Evolutionary conservation across 64 coral and sea anemone species (phyloP).

Genomic region (Pachyseris speciosa): DNA sequence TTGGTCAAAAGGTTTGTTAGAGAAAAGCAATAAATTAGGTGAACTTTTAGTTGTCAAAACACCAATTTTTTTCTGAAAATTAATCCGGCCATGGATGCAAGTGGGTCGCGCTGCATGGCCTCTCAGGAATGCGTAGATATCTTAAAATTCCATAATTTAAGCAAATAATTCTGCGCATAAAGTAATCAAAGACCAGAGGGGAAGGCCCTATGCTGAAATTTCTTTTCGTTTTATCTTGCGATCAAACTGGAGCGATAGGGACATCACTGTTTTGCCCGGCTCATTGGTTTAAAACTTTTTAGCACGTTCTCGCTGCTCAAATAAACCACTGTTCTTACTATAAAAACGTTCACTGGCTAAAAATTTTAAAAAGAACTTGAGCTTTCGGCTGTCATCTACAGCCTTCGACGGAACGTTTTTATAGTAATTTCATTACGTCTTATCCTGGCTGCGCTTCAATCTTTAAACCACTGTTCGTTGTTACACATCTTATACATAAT

Average conservation of each 20-base stretch:
- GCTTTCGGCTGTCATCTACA: too few species aligned
- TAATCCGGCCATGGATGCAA: not conserved
- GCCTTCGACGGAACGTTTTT: too few species aligned
- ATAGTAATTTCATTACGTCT: too few species aligned
- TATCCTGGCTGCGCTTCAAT: too few species aligned
- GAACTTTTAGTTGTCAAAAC: not conserved
- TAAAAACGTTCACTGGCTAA: too few species aligned
- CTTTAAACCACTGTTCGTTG: not conserved
- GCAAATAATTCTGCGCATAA: conserved; percentile 4
- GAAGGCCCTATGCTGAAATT: not conserved
- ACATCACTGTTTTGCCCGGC: not conserved
- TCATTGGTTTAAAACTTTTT: not conserved
- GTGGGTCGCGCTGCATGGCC: not conserved
- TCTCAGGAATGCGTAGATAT: conserved; percentile 23
- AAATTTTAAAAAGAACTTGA: too few species aligned
- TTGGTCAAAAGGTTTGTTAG: not conserved
- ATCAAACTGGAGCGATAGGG: not conserved
- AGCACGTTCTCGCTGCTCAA: too few species aligned
- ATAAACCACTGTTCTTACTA: too few species aligned
- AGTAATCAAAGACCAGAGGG: not conserved
- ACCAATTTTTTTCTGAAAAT: not conserved
- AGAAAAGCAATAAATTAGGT: not conserved
- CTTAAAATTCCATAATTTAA: conserved; percentile 3
- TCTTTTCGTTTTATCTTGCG: not conserved
- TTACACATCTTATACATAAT: too few species aligned